Conservation (phyloP, 2,113 vertebrate species). For the Pimephales promelas region DNA sequence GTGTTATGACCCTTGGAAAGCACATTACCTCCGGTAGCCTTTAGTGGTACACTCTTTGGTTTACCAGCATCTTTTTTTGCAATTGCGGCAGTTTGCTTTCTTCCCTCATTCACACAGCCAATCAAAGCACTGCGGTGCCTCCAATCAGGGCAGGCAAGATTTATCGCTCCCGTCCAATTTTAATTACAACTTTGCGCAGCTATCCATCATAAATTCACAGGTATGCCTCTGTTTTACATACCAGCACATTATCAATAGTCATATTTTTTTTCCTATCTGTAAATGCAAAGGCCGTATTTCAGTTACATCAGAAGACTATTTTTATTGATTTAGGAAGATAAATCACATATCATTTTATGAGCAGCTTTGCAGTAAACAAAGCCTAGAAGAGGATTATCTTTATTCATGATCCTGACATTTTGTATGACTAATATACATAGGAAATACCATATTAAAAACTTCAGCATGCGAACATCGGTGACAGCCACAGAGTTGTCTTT, state of each 20-base stretch:
- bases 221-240: constrained; percentile 12
- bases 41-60: background rate
- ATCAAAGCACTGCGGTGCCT: constrained; percentile 19
- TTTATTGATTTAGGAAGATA: constrained; percentile 1
- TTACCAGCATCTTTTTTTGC: background rate
- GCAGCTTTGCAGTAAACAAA: constrained; percentile 12
- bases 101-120: constrained; percentile 25
- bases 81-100: constrained; percentile 20
- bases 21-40: background rate
- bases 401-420: constrained; percentile 16
- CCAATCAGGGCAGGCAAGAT: constrained; percentile 41
- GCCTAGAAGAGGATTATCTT: background rate
- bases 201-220: constrained; percentile 54
- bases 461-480: background rate
- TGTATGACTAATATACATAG: background rate
- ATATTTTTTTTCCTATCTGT: constrained; percentile 57
- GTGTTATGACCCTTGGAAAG: background rate
- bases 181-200: constrained; percentile 46
- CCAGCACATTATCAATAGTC: constrained; percentile 57
- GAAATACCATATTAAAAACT: background rate
- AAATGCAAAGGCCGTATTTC: constrained; percentile 20
- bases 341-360: constrained; percentile 11
- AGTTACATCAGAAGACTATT: constrained; percentile 4
- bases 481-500: background rate
- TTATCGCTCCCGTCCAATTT: constrained; percentile 46